These are phyloP conservation scores for Dysmachus trigonus DNA, from an alignment of 2,888 invertebrate species.

Conservation along the genomic window DNA sequence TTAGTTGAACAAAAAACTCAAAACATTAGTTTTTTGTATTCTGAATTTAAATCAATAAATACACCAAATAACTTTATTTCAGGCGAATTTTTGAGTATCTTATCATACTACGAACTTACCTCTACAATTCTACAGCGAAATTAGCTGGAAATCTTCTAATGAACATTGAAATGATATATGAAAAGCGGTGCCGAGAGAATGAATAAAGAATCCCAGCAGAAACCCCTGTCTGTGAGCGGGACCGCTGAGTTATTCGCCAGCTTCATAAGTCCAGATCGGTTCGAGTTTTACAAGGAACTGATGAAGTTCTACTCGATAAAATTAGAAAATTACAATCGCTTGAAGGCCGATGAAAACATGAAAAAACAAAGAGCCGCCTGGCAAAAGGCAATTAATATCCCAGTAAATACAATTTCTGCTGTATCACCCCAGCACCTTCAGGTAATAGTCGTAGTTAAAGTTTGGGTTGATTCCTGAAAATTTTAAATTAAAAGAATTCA, in stretches of 20 bases:
- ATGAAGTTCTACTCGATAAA: slow-evolving; percentile 69
- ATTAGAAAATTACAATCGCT: slow-evolving; percentile 69
- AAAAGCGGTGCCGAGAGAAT: slow-evolving; percentile 61
- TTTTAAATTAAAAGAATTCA: background rate
- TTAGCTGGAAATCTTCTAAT: slow-evolving; percentile 67
- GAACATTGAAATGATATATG: slow-evolving; percentile 65
- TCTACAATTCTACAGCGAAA: slow-evolving; percentile 59
- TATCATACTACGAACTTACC: background rate
- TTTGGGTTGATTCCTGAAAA: background rate
- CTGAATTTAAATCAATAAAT: background rate
- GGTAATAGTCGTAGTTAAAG: slow-evolving; percentile 44
- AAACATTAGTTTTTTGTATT: background rate
- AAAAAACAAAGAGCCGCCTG: slow-evolving; percentile 86
- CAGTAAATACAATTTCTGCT: slow-evolving; percentile 86
- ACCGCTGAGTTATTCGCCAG: slow-evolving; percentile 50
- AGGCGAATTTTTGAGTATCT: background rate
- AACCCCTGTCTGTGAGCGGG: background rate
- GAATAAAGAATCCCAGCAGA: background rate
- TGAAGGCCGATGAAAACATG: slow-evolving; percentile 69
- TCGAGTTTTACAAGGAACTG: slow-evolving; percentile 69
- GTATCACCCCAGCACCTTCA: slow-evolving; percentile 74
- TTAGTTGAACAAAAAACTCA: background rate
- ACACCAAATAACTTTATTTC: background rate
- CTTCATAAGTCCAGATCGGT: slow-evolving; percentile 67
- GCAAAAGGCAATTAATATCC: slow-evolving; percentile 86